Evolutionary conservation across 2,113 vertebrate genomes (phyloP).

Genomic region (Engystomops pustulosus): DNA sequence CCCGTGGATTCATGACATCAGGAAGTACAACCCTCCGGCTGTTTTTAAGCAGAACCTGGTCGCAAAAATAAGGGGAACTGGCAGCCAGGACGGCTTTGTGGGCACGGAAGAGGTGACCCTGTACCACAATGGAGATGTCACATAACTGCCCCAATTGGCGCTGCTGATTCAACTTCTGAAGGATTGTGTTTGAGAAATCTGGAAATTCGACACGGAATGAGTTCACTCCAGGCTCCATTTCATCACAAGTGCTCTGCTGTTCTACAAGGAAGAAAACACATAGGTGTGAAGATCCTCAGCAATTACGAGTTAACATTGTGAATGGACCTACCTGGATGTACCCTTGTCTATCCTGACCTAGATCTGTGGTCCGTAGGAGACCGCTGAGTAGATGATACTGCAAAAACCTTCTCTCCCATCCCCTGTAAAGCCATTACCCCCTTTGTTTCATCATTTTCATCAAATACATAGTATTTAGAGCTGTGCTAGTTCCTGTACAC

Average conservation of each 20-base stretch:
- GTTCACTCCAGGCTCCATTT: conserved; percentile 83
- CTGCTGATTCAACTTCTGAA: conserved; percentile 88
- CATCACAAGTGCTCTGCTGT: conserved; percentile 66
- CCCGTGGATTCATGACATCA: conserved; percentile 86
- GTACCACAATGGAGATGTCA: conserved; percentile 85
- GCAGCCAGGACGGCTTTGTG: conserved; percentile 88
- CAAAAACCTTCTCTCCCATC: not conserved
- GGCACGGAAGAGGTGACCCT: conserved; percentile 85
- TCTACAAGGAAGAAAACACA: not conserved
- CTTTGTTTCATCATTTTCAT: too few relatives aligned
- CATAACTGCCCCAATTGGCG: conserved; percentile 86
- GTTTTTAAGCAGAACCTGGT: conserved; percentile 88
- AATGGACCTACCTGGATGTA: too few relatives aligned
- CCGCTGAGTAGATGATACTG: not conserved
- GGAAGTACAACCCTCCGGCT: conserved; percentile 83
- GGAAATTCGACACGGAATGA: conserved; percentile 88
- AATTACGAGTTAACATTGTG: not conserved
- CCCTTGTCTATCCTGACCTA: not conserved
- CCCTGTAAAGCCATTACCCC: too few relatives aligned
- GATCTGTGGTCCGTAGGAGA: not conserved
- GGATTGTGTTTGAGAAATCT: conserved; percentile 84
- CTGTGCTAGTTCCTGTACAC: too few relatives aligned
- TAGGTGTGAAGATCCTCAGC: not conserved
- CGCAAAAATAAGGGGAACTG: conserved; percentile 88
- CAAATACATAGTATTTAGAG: too few relatives aligned